Evolutionary conservation across 1,140 invertebrate genomes (phyloP), one percentile per base, ranked within the genome.

Genomic region (Danaus plexippus): DNA sequence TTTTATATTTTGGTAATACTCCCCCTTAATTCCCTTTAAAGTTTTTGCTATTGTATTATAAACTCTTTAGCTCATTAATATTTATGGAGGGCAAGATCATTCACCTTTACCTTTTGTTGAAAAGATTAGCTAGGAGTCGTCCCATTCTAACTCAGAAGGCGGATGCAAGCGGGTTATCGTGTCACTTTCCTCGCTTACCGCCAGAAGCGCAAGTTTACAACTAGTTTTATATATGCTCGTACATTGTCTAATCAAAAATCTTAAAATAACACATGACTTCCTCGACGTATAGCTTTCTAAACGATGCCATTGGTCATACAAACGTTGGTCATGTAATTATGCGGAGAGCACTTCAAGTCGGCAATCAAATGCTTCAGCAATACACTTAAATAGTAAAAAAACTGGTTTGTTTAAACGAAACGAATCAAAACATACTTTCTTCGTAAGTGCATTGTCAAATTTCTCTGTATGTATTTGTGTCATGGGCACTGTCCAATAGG

Each of bases 371-470:
- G 9, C 5, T 11, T 12, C 40, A 51, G 10, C 41, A 11, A 49
- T 12, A 43, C 22, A 43, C 11, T 15, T 15, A 44, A 52, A 44
- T 54, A 66, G 52, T 57, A 60, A 59, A 59, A 61, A 67, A 77
- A 77, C 71, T 56, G 48, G 73, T 75, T 73, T 73, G 60, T 75
- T 80, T 76, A 75, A 77, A 77, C 67, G 68, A 62, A 66, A 71
- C 60, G 68, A 70, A 69, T 79, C 71, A 59, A 69, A 74, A 59
- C 67, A 71, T 73, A 80, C 77, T 83, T 83, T 85, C 80, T 80
- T 79, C 60, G 63, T 75, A 73, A 80, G 67, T 78, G 75, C 69
- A 81, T 79, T 77, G 74, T 81, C 71, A 69, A 85, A 83, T 83
- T 85, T 83, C 77, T 71, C 77, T 67, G 43, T 54, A 47, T 41